phyloP scores from a whole-genome alignment of 2,888 invertebrate species.

The Agrochola lota region DNA sequence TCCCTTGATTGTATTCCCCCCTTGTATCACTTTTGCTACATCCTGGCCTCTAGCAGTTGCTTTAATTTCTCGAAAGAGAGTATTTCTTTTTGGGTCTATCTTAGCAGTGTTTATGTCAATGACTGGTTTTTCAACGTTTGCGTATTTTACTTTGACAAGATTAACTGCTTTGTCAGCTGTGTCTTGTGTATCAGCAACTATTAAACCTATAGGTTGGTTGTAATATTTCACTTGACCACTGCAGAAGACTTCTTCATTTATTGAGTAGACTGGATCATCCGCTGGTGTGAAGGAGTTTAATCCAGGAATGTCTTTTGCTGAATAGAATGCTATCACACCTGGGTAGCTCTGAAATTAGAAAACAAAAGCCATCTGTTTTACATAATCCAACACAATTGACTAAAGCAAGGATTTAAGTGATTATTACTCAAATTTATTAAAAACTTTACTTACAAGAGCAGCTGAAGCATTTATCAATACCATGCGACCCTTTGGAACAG shows the following conservation, averaged over 20 bases:
- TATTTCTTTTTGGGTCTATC: conserved; percentile 68
- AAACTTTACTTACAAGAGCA: conserved; percentile 89
- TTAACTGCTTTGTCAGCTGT: conserved; percentile 89
- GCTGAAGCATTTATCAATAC: conserved; percentile 90
- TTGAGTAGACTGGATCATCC: conserved; percentile 53
- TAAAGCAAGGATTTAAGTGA: background rate
- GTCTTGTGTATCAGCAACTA: conserved; percentile 90
- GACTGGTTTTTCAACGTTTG: conserved; percentile 76
- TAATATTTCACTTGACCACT: conserved; percentile 89
- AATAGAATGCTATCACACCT: conserved; percentile 92
- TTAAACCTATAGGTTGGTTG: conserved; percentile 92
- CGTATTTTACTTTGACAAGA: conserved; percentile 89
- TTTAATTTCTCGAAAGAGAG: conserved; percentile 55
- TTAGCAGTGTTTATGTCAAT: conserved; percentile 72
- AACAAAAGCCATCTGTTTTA: background rate
- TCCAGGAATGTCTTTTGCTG: conserved; percentile 93
- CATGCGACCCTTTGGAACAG: conserved; percentile 89
- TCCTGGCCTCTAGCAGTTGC: conserved; percentile 70
- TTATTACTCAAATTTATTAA: background rate
- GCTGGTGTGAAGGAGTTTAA: conserved; percentile 87
- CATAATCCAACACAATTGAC: background rate
- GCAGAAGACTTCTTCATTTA: conserved; percentile 86
- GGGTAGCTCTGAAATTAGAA: conserved; percentile 83
- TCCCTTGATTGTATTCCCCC: conserved; percentile 76
- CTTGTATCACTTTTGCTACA: conserved; percentile 74